phyloP scores from a whole-genome alignment of 2,888 invertebrate species.

The Pachydiplax longipennis region DNA sequence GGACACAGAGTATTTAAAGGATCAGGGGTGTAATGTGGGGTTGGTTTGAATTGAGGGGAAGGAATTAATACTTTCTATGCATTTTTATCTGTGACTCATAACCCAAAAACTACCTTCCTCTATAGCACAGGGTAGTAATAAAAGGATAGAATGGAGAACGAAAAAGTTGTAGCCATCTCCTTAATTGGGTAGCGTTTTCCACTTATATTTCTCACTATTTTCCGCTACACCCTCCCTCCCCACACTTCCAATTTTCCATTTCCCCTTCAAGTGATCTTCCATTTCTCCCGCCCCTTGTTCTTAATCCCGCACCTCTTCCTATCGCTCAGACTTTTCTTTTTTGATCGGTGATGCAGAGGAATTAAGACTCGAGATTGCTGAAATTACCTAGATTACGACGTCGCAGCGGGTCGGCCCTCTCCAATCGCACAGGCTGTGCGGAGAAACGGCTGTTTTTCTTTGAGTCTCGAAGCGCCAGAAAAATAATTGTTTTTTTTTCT shows the following conservation, averaged over 20 bases:
- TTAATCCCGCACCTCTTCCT: not conserved
- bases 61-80: no score
- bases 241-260: not conserved
- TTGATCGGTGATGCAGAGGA: not conserved
- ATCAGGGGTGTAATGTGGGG: no score
- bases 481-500: not conserved
- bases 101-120: no score
- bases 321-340: not conserved
- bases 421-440: not conserved
- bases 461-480: not conserved
- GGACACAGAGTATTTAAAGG: no score
- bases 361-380: not conserved
- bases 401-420: not conserved
- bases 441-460: not conserved
- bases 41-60: no score
- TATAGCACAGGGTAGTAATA: no score
- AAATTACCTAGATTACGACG: not conserved
- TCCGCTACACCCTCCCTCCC: no score
- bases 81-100: no score
- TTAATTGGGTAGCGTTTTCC: no score
- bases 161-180: no score
- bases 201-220: no score
- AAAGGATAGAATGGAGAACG: no score
- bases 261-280: not conserved
- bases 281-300: not conserved